A percentile compares a stretch with the other conserved stretches of the same genome.
These are phyloP conservation scores for Sebastes nivosus DNA, from an alignment of 2,797 vertebrate species.

Conservation along the genomic window DNA sequence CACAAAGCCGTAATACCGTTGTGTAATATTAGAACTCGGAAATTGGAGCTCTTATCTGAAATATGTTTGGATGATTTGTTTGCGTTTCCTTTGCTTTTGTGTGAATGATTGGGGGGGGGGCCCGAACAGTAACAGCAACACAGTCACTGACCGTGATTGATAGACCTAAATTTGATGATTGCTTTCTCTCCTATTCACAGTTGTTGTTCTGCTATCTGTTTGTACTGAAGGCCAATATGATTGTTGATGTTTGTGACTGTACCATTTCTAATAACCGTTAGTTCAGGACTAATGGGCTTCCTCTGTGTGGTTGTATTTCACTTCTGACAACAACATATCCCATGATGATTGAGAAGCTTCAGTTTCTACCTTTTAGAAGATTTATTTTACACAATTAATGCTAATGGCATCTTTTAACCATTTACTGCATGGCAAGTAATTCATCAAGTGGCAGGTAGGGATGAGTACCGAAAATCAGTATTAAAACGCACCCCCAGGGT, in stretches of 20 bases:
- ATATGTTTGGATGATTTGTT: slow-evolving; percentile 21
- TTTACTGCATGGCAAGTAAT: background rate
- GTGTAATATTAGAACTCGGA: background rate
- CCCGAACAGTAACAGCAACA: background rate
- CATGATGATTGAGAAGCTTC: background rate
- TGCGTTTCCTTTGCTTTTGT: slow-evolving; percentile 2
- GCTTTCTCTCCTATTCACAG: background rate
- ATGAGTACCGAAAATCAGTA: no score
- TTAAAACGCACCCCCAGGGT: no score
- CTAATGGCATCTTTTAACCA: background rate
- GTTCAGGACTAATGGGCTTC: background rate
- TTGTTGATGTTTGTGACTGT: background rate
- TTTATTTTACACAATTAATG: background rate
- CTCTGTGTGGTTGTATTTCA: background rate
- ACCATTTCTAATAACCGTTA: background rate
- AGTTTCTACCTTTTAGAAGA: background rate
- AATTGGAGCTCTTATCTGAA: slow-evolving; percentile 7
- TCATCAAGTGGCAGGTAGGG: no score
- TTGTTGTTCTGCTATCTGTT: background rate
- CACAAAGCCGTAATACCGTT: background rate
- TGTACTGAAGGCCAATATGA: background rate
- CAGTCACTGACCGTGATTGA: background rate
- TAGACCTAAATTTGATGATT: background rate
- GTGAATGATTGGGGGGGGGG: background rate
- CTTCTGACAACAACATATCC: background rate